Conservation (phyloP, 2,797 vertebrate genomes). For the Pteronotus mesoamericanus region DNA sequence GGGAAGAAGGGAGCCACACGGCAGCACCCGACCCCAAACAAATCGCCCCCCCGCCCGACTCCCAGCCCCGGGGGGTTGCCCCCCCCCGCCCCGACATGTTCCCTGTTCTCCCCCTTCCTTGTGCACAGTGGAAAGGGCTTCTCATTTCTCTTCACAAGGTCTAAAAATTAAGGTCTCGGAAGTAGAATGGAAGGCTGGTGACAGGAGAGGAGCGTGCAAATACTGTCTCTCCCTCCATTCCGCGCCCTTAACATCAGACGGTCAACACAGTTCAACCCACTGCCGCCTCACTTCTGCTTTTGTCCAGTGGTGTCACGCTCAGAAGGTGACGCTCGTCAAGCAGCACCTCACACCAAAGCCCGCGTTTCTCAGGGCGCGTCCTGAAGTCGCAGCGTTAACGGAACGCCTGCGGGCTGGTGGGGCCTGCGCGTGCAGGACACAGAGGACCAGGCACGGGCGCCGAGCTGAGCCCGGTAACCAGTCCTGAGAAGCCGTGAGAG, state of each 20-base stretch:
- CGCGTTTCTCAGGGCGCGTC: not conserved
- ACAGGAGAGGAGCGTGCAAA: not conserved
- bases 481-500: not conserved
- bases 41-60: not conserved
- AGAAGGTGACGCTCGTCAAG: not conserved
- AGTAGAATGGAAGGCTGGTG: not conserved
- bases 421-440: not conserved
- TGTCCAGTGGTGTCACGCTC: not conserved
- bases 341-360: not conserved
- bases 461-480: not conserved
- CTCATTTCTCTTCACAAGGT: not conserved
- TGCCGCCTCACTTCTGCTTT: no score
- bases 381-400: not conserved
- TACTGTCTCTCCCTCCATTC: not conserved
- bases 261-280: no score
- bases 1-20: not conserved
- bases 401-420: not conserved
- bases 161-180: not conserved
- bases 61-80: no score
- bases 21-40: not conserved
- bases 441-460: not conserved
- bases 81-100: not conserved
- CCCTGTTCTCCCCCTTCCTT: not conserved
- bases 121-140: not conserved
- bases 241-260: not conserved